Base-by-base conservation (phyloP, 2,888 invertebrate genomes). In the Stenichneumon culpator region DNA sequence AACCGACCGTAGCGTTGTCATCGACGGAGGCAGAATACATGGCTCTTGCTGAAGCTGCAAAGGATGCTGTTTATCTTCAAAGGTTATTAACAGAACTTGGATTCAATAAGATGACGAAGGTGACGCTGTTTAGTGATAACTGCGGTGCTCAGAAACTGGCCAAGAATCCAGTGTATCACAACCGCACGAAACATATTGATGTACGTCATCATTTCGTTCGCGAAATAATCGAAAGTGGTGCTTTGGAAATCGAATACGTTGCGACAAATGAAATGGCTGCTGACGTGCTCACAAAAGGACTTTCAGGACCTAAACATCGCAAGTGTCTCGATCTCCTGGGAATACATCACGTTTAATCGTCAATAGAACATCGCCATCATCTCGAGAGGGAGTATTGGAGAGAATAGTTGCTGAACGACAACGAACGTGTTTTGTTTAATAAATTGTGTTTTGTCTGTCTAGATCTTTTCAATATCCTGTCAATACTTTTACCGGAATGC, bases 161-260 rank as follows among this genome's bases (percentile, higher is more conserved):
- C n/a, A 63, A 74, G n/a, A 81, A 50, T 52, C 39, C 60, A n/a
- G 68, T 68, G 1, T 81, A 47, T 47, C 68, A 81, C 47, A 65
- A 72, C 4, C 67, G 74, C 14, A 81, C 73, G 0, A 81, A 81
- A 39, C 74, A 81, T 19, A 74, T 81, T 16, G 81, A 68, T 65
- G 54, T 81, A 39, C 65, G 68, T 25, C 52, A 79, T 50, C 81
- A 81, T 44, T 65, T 73, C 28, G 54, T 81, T n/a, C 50, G 74
- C 9, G 57, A 81, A 39, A 52, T 44, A 22, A 25, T 69, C 1
- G 3, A 60, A n/a, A 67, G 28, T 50, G 63, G 52, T 19, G 22
- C 25, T 5, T n/a, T 44, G 32, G 54, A 52, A n/a, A 36, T 73
- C 16, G 14, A 67, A 32, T 73, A 65, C 36, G 44, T 73, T 16